Base-by-base conservation (phyloP, 2,797 vertebrate species). In the Eulemur rubriventer region DNA sequence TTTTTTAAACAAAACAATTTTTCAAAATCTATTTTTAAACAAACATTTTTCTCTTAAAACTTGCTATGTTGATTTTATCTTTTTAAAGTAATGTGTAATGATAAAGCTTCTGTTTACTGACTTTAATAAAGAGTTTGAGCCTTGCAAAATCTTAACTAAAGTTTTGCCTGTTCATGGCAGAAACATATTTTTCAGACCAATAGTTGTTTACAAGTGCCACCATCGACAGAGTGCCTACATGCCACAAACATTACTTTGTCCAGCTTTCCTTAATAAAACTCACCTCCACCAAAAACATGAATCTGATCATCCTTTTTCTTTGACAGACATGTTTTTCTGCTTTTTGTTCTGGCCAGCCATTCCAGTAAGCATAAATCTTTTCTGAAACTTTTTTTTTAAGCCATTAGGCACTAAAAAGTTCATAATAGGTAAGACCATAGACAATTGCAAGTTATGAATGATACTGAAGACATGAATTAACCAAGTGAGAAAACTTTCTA, bases 11-110 rank as follows among this genome's bases (percentile, higher is more conserved):
- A 93, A 93, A 92, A 38, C 2, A 30, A 30, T 28, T 73, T 97
- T 93, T 84, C 79, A 85, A 96, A 95, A 48, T 72, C 41, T 92
- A 8, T 59, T 79, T 91, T 92, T 85, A 72, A 80, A 10, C 35
- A 57, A 50, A 41, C 13, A 13, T 67, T 70, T 30, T 91, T 43
- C 63, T 83, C 48, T 90, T 96, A 69, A 95, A 86, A 95, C 38
- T 92, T 92, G 33, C 35, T 52, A 26, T 57, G 28, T 61, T 92
- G 55, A 86, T 55, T 95, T 96, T 94, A 22, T 93, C 26, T 73
- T 89, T 93, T 91, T 79, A 69, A 78, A 84, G 26, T 50, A 61
- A 89, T 57, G 11, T 7, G 81, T 88, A 85, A 35, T 90, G 41
- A 83, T 86, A 83, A 95, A 67, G 8, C 41, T 72, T 75, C 75